Conservation (phyloP, 1,140 invertebrate genomes). For the Leptopilina clavipes region DNA sequence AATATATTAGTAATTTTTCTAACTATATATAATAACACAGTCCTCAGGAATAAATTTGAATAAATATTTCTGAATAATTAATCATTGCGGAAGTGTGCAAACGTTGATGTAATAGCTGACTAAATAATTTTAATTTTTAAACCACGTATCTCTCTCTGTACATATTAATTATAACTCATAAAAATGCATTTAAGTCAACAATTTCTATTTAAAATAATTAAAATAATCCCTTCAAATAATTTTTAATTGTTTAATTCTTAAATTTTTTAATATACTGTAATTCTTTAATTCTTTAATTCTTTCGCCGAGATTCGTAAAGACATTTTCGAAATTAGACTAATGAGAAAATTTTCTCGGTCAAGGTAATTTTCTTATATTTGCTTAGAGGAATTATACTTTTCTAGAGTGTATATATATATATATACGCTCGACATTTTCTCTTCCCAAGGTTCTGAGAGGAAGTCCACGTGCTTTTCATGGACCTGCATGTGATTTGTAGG, state of each 20-base stretch:
- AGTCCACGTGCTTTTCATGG: conserved; percentile 8
- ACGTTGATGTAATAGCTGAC: not conserved
- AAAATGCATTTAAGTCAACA: not conserved
- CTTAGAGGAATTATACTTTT: conserved; percentile 1
- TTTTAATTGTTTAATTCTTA: too few relatives aligned
- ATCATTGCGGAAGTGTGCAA: conserved; percentile 9
- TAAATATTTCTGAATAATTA: conserved; percentile 15
- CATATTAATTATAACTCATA: conserved; percentile 2
- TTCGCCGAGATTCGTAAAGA: too few relatives aligned
- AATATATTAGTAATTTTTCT: not conserved
- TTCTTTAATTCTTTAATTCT: too few relatives aligned
- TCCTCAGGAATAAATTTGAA: conserved; percentile 21
- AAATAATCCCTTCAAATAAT: too few relatives aligned
- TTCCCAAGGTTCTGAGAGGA: conserved; percentile 27
- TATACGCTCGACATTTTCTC: not conserved
- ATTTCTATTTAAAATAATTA: not conserved
- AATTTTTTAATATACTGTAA: too few relatives aligned
- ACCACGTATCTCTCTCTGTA: not conserved
- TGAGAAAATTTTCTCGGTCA: conserved; percentile 5
- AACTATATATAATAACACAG: not conserved
- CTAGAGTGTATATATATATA: not conserved
- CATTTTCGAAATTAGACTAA: too few relatives aligned
- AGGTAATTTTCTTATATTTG: not conserved
- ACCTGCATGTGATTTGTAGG: not conserved
- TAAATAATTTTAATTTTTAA: conserved; percentile 13